Base-by-base conservation (phyloP, 2,888 invertebrate species). In the Orchesellides sinensis region DNA sequence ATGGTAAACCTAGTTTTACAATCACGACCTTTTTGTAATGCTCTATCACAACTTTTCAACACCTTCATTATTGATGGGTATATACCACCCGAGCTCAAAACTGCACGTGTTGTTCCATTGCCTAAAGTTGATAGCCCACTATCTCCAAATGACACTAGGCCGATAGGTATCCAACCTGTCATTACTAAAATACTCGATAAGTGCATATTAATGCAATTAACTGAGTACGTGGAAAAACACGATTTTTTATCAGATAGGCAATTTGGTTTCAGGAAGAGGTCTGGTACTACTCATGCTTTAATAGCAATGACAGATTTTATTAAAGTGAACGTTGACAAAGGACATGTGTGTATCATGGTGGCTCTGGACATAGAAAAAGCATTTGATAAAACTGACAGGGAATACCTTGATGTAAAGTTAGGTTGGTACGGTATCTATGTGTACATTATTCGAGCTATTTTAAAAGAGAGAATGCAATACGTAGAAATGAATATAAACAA, bases 101-200 rank as follows among this genome's bases (percentile, higher is more conserved):
- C 45, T 3, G 21, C 54, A 32, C 29, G 47, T 40, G 35, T 83
- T 5, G 40, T 69, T 14, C 59, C 74, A 1, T 25, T 83, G 14
- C 79, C 83, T 0, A 83, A 83, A 79, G 23, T n/a, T 4, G 29
- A 23, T 0, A 65, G 78, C 29, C 72, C 78, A 14, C 56, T 0
- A 0, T 3, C 23, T 12, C 56, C 83, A 12, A 54, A 52, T 19
- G 73, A 78, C 2, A 65, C 59, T 0, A 6, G 84, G 23, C 80
- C 84, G 1, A 80, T 84, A 19, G 14, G 69, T 4, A 65, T 80
- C 3, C 80, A 75, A 29, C 49, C 59, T 4, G 49, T 75, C 2
- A 6, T 84, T 14, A 35, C 59, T 2, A 84, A 84, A 47, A n/a
- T 83, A 17, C 23, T 80, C 4, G 75, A 83, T n/a, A 83, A 80